Evolutionary conservation across 2,797 vertebrate genomes (phyloP), one percentile per base, ranked within the genome.

Genomic region (Hoplostethus atlanticus): DNA sequence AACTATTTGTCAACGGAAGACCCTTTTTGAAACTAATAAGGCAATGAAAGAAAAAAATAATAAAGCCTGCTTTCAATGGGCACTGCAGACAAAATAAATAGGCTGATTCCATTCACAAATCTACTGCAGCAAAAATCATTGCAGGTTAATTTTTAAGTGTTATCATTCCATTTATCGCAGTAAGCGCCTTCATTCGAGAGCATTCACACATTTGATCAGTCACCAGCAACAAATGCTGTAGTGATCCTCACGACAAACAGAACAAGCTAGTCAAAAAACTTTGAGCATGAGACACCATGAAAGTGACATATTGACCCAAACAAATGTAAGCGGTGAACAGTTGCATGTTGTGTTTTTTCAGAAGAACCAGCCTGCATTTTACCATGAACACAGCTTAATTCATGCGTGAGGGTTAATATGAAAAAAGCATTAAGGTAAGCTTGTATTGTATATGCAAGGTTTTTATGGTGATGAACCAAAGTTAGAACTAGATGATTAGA

Each of bases 401-500:
- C 3, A 56, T 56, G n/a, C 13, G 34, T 42, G 52, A 52, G 64
- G 28, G 42, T 57, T 47, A 42, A 57, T 44, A n/a, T 68, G 47
- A 64, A 51, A 31, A 70, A 53, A 17, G 47, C 17, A 34, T 2
- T 2, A 31, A 30, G 17, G 34, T 47, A 63, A 36, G 25, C 5
- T 53, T 28, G 8, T n/a, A 36, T 15, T 34, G 8, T 15, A 57
- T 79, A 76, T 78, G 84, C 79, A 74, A 67, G 50, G 64, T 58
- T 72, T 54, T 36, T 2, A 53, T 44, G 44, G 59, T 62, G 21
- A 52, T 28, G 31, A 63, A 66, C 69, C 2, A 38, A 54, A 36
- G 64, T 57, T 54, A 76, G 68, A 70, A 74, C 65, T 1, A 64
- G 55, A 66, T 60, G 44, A 72, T 75, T 36, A 77, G 53, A 66